These are phyloP conservation scores for Dendrocopos noguchii DNA, from an alignment of 2,113 vertebrate species.

Conservation along the genomic window DNA sequence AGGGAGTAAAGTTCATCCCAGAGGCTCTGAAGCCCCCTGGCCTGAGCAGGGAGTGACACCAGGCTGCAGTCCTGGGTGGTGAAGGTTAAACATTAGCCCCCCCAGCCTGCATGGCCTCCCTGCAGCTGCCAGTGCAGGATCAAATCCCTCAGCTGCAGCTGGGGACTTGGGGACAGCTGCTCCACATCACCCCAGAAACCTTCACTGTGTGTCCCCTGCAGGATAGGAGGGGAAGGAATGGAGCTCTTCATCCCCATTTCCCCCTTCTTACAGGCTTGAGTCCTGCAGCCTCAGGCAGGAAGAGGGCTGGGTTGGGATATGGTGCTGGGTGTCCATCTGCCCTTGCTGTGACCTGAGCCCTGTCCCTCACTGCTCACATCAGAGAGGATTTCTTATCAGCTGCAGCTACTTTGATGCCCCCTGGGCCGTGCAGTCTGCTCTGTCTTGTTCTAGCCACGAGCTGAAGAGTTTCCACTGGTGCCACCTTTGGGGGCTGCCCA, in stretches of 20 bases:
- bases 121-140: not conserved
- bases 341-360: not conserved
- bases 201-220: rapidly evolving
- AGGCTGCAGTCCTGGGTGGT: not conserved
- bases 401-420: not conserved
- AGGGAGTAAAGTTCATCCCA: not conserved
- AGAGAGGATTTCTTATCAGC: not conserved
- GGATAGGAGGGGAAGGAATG: not conserved
- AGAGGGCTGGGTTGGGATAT: rapidly evolving
- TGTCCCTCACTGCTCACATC: not conserved
- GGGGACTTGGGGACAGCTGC: rapidly evolving
- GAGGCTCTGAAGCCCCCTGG: not conserved
- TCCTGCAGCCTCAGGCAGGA: rapidly evolving
- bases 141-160: not conserved
- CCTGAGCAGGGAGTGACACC: not conserved
- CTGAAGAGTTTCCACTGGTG: not conserved
- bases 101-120: not conserved
- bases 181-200: rapidly evolving
- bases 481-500: not conserved
- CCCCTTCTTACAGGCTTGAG: not conserved
- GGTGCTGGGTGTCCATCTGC: not conserved
- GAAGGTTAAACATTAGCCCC: not conserved
- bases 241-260: not conserved
- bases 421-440: not conserved
- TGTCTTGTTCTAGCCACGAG: not conserved